Percentiles rank a stretch among this genome's conserved stretches.
These are phyloP conservation scores for Zeuzera pyrina DNA, from an alignment of 2,888 invertebrate species.

Conservation along the genomic window DNA sequence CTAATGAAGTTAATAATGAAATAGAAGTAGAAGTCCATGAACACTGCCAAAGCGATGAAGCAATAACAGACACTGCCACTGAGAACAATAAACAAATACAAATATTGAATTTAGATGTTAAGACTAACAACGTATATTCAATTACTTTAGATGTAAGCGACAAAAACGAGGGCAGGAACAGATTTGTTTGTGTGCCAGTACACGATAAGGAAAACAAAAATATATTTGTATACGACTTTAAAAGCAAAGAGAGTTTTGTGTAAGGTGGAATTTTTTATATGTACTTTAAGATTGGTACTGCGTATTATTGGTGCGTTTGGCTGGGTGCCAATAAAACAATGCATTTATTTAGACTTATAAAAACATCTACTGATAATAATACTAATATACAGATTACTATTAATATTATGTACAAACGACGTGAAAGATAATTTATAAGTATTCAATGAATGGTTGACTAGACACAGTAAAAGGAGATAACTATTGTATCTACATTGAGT, in stretches of 20 bases:
- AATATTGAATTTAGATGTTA: constrained; percentile 66
- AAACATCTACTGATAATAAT: constrained; percentile 10
- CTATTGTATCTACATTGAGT: too few relatives aligned
- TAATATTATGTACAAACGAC: too few relatives aligned
- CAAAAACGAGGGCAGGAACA: constrained; percentile 42
- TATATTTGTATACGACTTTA: constrained; percentile 70
- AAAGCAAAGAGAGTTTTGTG: constrained; percentile 65
- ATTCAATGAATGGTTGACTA: too few relatives aligned
- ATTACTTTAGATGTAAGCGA: constrained; percentile 63
- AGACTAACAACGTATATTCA: constrained; percentile 65
- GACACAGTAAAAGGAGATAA: too few relatives aligned
- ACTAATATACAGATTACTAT: too few relatives aligned
- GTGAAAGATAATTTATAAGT: too few relatives aligned
- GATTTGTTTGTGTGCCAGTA: constrained; percentile 58
- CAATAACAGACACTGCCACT: constrained; percentile 26
- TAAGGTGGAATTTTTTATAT: constrained; percentile 14
- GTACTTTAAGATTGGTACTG: background rate
- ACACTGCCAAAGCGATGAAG: constrained; percentile 19
- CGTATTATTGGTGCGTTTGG: constrained; percentile 10
- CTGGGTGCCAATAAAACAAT: constrained; percentile 9
- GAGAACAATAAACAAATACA: constrained; percentile 69
- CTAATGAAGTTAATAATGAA: constrained; percentile 20
- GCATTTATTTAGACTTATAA: constrained; percentile 9
- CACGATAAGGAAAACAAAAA: constrained; percentile 51
- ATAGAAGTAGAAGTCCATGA: constrained; percentile 38